Base-by-base conservation (phyloP, 1,140 invertebrate species). In the Megathymus violae region DNA sequence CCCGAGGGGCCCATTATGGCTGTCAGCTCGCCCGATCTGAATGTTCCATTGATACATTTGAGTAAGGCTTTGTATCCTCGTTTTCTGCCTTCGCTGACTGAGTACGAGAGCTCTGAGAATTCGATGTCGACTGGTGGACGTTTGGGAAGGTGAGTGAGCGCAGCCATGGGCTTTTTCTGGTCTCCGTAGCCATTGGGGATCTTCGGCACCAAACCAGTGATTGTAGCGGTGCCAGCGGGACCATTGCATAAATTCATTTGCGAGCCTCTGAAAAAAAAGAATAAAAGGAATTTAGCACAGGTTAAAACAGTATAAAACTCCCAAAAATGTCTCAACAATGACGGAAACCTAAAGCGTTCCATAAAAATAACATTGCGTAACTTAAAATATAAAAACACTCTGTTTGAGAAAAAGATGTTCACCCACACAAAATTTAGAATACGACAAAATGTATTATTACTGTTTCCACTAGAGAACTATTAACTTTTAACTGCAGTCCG, bases 1-100 rank as follows among this genome's bases (percentile, higher is more conserved):
- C 97, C 97, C 0, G 97, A 98, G 31, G 97, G 97, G 34, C 97
- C 97, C 96, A 98, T 98, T 44, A 98, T 98, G 13, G 97, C 97
- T 0, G 97, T 97, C 41, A 98, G 86, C 92, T 96, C 93, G 67
- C 96, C 93, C 62, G 95, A 94, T 64, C 93, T 91, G 89, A 97
- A 96, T 75, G 95, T 94, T 25, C 97, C 97, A 82, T 95, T 96
- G n/a, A 97, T 94, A 68, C 94, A 94, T 91, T 97, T 96, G 17
- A 98, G 87, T 71, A 98, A 95, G 34, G 95, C 95, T 88, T 97
- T 97, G 71, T 94, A 94, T 0, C 96, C 96, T 86, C 95, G 94
- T 79, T 94, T 94, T 67, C 95, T 93, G 14, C 96, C 96, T 72
- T 97, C 96, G 48, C 96, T 95, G 9, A 98, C 96, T 14, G 95